phyloP scores from a whole-genome alignment of 1,140 invertebrate genomes.

The Batillaria attramentaria region DNA sequence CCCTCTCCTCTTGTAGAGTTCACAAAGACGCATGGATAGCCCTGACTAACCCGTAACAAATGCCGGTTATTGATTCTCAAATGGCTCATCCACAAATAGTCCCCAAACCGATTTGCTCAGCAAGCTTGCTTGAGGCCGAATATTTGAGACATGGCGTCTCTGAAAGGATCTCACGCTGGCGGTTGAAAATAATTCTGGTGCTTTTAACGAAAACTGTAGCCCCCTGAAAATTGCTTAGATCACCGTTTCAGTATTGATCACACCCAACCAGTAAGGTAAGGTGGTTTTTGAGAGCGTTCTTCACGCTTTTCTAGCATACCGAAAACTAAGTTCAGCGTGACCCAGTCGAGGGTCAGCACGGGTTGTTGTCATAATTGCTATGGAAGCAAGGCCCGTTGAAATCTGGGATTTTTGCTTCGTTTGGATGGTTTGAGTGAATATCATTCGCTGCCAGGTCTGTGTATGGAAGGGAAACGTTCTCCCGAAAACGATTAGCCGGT shows the following conservation, averaged over 20 bases:
- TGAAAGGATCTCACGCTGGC: not conserved
- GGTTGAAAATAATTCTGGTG: not conserved
- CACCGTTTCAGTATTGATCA: not conserved
- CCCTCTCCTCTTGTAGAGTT: no score
- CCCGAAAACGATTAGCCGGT: not conserved
- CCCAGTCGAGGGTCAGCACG: not conserved
- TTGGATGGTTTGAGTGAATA: not conserved
- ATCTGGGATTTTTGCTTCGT: not conserved
- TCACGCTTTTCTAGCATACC: not conserved
- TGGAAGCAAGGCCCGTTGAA: slow-evolving; percentile 34
- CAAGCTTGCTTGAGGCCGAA: not conserved
- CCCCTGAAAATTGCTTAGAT: not conserved
- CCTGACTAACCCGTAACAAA: no score
- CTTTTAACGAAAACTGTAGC: no score
- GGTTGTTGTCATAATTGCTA: slow-evolving; percentile 58
- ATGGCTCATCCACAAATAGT: not conserved
- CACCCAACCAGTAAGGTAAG: not conserved
- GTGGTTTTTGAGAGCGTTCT: not conserved
- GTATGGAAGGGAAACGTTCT: not conserved
- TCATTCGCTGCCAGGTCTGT: not conserved
- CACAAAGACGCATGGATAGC: no score
- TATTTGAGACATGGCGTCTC: slow-evolving; percentile 20
- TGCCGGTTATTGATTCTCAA: not conserved
- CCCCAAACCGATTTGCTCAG: no score
- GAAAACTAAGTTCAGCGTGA: not conserved